Evolutionary conservation across 2,888 invertebrate genomes (phyloP).

Genomic region (Drosophila ustulata): DNA sequence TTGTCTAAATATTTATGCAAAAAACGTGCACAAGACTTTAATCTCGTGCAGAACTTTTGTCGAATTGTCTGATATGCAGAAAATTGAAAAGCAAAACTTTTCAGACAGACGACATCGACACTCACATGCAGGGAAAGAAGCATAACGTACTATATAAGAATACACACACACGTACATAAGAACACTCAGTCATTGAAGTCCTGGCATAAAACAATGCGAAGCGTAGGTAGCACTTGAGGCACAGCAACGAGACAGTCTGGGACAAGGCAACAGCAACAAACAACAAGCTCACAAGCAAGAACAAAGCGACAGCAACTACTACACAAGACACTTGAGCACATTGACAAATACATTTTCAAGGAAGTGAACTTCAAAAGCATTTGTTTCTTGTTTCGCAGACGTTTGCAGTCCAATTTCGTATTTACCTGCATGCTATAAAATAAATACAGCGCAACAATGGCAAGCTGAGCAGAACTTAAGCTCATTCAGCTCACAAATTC

Average conservation of each 20-base stretch:
- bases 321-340: slow-evolving; percentile 55
- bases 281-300: slow-evolving; percentile 15
- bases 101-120: slow-evolving; percentile 32
- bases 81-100: slow-evolving; percentile 77
- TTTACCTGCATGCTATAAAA: slow-evolving; percentile 29
- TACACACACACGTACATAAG: background rate
- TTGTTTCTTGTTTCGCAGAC: slow-evolving; percentile 37
- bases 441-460: slow-evolving; percentile 19
- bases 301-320: slow-evolving; percentile 27
- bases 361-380: slow-evolving; percentile 54
- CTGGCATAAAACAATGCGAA: slow-evolving; percentile 63
- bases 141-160: background rate
- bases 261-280: slow-evolving; percentile 17
- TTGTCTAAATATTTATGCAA: slow-evolving; percentile 76
- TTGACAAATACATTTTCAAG: slow-evolving; percentile 68
- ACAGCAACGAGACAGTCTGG: slow-evolving; percentile 30
- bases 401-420: slow-evolving; percentile 39
- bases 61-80: slow-evolving; percentile 70
- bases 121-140: slow-evolving; percentile 16
- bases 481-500: slow-evolving; percentile 2
- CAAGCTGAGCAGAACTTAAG: background rate
- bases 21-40: slow-evolving; percentile 76
- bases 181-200: slow-evolving; percentile 25
- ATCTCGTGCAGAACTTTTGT: slow-evolving; percentile 56
- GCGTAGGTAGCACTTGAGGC: slow-evolving; percentile 50